Conservation (phyloP, 2,797 vertebrate species). For the Remorina albescens region DNA sequence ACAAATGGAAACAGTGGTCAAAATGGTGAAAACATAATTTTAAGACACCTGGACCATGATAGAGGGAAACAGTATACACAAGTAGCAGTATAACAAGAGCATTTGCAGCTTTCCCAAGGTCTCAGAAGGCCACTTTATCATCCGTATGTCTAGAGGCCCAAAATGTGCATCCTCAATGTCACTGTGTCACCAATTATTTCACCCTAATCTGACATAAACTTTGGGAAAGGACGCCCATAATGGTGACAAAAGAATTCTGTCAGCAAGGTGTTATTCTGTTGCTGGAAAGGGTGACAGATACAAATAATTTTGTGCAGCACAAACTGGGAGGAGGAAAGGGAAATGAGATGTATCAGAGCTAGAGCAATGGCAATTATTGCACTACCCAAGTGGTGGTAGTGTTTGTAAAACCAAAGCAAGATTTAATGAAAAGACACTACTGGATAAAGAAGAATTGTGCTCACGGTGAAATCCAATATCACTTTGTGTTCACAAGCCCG, state of each 20-base stretch:
- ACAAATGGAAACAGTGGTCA: not conserved
- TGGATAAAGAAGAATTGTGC: constrained; percentile 38
- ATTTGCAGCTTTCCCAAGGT: constrained; percentile 28
- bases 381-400: not conserved
- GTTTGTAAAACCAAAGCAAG: constrained; percentile 46
- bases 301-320: constrained; percentile 23
- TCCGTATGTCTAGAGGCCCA: constrained; percentile 33
- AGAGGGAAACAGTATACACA: constrained; percentile 1
- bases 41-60: not conserved
- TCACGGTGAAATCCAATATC: constrained; percentile 51
- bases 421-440: constrained; percentile 47
- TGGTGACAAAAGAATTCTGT: constrained; percentile 58
- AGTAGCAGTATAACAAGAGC: constrained; percentile 10
- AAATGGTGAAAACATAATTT: constrained; percentile 6
- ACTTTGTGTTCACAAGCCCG: constrained; percentile 40
- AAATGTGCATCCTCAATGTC: constrained; percentile 52
- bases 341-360: constrained; percentile 55
- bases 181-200: constrained; percentile 52
- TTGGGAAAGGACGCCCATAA: constrained; percentile 55
- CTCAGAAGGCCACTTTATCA: constrained; percentile 43
- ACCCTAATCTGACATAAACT: constrained; percentile 64
- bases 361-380: constrained; percentile 46
- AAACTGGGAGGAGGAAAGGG: constrained; percentile 32
- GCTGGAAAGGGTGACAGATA: constrained; percentile 29
- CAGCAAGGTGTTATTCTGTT: constrained; percentile 36